Evolutionary conservation across 2,888 invertebrate species (phyloP).

Genomic region (Sipha maydis): DNA sequence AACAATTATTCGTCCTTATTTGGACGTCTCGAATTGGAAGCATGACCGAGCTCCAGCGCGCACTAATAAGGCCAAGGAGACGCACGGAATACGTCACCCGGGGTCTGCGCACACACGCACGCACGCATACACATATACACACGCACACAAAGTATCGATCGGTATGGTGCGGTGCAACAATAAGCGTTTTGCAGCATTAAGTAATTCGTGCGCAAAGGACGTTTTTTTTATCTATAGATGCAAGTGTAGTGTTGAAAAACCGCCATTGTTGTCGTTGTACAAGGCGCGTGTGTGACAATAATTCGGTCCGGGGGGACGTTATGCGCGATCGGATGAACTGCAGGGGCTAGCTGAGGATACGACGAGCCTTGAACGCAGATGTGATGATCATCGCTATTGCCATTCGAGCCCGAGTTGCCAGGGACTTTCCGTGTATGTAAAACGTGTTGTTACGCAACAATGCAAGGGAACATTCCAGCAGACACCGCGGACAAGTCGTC

Average conservation of each 20-base stretch:
- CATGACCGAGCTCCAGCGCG: neutral
- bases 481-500: too few species aligned
- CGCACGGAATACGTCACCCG: neutral
- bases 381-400: neutral
- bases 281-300: neutral
- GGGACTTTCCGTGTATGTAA: neutral
- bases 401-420: neutral
- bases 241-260: neutral
- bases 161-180: neutral
- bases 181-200: neutral
- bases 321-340: neutral
- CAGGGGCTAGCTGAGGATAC: neutral
- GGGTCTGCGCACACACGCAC: neutral
- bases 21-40: slow-evolving; percentile 5
- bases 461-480: too few species aligned
- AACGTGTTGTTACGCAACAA: neutral
- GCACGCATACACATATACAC: neutral
- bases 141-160: too few species aligned
- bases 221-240: neutral
- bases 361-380: neutral
- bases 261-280: neutral
- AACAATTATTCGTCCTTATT: neutral
- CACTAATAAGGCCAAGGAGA: slow-evolving; percentile 11
- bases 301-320: neutral
- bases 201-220: neutral